phyloP scores from a whole-genome alignment of 2,888 invertebrate genomes.

The Cheilosia urbana region DNA sequence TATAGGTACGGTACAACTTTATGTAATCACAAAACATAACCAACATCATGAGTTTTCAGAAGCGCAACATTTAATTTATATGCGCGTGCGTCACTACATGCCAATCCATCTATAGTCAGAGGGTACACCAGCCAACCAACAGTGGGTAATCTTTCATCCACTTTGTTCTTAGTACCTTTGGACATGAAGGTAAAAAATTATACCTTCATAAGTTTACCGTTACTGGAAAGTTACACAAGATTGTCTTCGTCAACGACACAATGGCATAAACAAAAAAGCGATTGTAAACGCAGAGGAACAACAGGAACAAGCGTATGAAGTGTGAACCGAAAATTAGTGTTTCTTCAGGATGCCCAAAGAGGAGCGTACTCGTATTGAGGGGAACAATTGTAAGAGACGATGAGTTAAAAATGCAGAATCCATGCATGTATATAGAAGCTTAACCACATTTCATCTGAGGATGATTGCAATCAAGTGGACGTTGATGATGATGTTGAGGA shows the following conservation, averaged over 20 bases:
- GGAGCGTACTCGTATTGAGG: neutral
- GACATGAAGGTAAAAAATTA: constrained; percentile 58
- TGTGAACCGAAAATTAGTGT: constrained; percentile 59
- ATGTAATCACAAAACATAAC: constrained; percentile 43
- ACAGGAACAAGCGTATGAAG: constrained; percentile 20
- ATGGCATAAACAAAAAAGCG: constrained; percentile 12
- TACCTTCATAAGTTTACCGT: constrained; percentile 66
- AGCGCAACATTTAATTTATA: constrained; percentile 65
- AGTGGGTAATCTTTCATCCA: constrained; percentile 56
- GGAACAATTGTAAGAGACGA: constrained; percentile 9
- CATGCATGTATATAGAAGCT: constrained; percentile 13
- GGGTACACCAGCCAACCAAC: constrained; percentile 7
- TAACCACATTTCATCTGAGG: constrained; percentile 64
- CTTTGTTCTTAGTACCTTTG: constrained; percentile 44
- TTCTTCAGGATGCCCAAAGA: constrained; percentile 11
- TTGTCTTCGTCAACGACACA: constrained; percentile 31
- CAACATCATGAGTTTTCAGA: constrained; percentile 48
- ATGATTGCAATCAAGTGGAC: constrained; percentile 58
- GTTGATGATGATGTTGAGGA: constrained; percentile 56
- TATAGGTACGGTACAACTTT: neutral
- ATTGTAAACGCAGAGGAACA: constrained; percentile 1
- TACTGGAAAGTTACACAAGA: constrained; percentile 52
- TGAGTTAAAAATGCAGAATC: constrained; percentile 44
- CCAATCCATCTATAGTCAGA: constrained; percentile 62
- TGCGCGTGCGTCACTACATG: constrained; percentile 66